phyloP scores from a whole-genome alignment of 2,113 vertebrate genomes.

The Calidris pygmaea region DNA sequence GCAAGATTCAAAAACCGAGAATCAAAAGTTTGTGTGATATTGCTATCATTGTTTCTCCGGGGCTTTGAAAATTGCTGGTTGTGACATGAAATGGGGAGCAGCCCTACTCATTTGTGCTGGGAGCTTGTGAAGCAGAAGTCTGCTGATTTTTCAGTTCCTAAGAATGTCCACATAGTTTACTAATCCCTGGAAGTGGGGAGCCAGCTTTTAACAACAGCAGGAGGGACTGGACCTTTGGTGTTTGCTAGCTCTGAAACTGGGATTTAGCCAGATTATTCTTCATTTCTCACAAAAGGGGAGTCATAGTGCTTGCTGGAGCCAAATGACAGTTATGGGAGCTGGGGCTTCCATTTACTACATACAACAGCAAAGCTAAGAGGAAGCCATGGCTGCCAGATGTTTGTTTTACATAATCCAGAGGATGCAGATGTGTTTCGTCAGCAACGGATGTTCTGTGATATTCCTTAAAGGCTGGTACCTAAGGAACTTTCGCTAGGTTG shows the following conservation, averaged over 20 bases:
- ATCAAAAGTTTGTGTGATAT: neutral
- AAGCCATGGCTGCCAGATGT: constrained; percentile 55
- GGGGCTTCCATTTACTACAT: constrained; percentile 39
- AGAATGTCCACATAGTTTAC: constrained; percentile 40
- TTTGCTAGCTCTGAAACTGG: constrained; percentile 38
- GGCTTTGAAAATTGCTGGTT: neutral
- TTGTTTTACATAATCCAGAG: constrained; percentile 65
- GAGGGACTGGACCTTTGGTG: constrained; percentile 49
- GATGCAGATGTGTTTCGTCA: constrained; percentile 63
- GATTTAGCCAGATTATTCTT: constrained; percentile 66
- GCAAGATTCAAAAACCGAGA: neutral
- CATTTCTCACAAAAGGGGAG: constrained; percentile 50
- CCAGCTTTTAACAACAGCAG: constrained; percentile 54
- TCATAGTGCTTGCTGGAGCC: constrained; percentile 30
- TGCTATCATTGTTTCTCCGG: neutral
- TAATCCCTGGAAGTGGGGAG: constrained; percentile 51
- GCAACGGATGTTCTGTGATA: neutral
- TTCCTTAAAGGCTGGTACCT: constrained; percentile 34
- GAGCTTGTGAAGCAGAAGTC: neutral
- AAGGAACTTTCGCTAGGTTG: neutral
- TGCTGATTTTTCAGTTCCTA: constrained; percentile 19
- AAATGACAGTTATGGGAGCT: constrained; percentile 55
- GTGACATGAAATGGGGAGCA: neutral
- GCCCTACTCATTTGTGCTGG: neutral
- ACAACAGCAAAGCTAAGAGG: constrained; percentile 43